Base-by-base conservation (phyloP, 2,113 vertebrate species). In the Podilymbus podiceps region DNA sequence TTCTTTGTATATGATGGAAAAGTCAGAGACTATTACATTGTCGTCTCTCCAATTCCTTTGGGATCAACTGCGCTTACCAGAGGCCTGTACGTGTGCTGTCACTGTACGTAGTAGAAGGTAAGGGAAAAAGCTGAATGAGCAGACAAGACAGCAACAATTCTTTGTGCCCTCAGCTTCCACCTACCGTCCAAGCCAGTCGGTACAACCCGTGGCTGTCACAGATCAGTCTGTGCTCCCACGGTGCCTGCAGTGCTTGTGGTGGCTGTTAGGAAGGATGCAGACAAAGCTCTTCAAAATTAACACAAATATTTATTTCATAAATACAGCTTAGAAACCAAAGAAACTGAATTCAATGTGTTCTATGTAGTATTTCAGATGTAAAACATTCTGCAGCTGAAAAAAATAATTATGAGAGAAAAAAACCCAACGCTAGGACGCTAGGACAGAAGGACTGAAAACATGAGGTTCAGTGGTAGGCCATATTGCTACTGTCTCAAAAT, bases 21-120 rank as follows among this genome's bases (percentile, higher is more conserved):
- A 62, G 24, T 23, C 64, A 62, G 55, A 42, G 33, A 16, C 5
- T 17, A 5, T 49, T 62, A 11, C 27, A 21, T 6, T 19, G 23
- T 83, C 40, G 52, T 18, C 17, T 6, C 19, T 91, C 42, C 4
- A 1, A 9, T 64, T 92, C 40, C 28, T 63, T 63, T 52, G n/a
- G 3, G 0, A 44, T 62, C 50, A 73, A 1, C 20, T 17, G 14
- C 27, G 21, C 30, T 88, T 59, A 14, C 18, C 42, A 28, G 28
- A 66, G 58, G 59, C 13, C 18, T 14, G 3, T 11, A 11, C 4
- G 27, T 6, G 13, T n/a, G 24, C 33, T 68, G 31, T 31, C 21
- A 9, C 12, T 27, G 23, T 21, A 20, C 0, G 1, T 3, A 33
- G 17, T 1, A 2, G 44, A 82, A 83, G 33, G 27, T 16, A n/a